A percentile compares a stretch with the other conserved stretches of the same genome.
phyloP scores from a whole-genome alignment of 2,888 invertebrate genomes.

The Eupithecia inturbata region DNA sequence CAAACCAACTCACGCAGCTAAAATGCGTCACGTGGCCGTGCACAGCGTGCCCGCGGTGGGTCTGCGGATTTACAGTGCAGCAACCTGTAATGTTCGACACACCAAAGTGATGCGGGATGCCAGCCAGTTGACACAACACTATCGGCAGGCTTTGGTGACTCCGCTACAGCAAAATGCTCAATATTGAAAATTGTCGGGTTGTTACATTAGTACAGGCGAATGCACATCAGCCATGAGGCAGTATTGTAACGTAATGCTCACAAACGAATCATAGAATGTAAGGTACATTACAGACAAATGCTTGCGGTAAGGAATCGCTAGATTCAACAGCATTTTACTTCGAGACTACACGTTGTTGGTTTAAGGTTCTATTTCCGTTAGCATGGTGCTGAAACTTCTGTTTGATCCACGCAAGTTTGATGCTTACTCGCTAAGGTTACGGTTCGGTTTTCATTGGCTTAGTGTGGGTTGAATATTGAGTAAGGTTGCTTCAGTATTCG shows the following conservation, averaged over 20 bases:
- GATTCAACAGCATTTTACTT: constrained; percentile 29
- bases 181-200: not conserved
- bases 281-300: constrained; percentile 19
- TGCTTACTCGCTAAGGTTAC: constrained; percentile 22
- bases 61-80: too few relatives aligned
- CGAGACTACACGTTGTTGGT: constrained; percentile 13
- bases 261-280: not conserved
- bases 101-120: too few relatives aligned
- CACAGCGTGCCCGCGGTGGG: too few relatives aligned
- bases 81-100: too few relatives aligned
- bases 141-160: not conserved
- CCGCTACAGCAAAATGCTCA: not conserved
- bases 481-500: constrained; percentile 57
- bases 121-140: not conserved
- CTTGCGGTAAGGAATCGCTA: constrained; percentile 25
- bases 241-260: not conserved
- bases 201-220: not conserved
- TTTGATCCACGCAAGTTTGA: constrained; percentile 22
- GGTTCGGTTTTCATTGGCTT: constrained; percentile 23
- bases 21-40: too few relatives aligned
- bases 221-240: not conserved
- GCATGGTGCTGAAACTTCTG: constrained; percentile 54
- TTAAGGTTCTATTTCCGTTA: constrained; percentile 32
- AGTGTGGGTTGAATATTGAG: constrained; percentile 65
- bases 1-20: too few relatives aligned